phyloP scores from a whole-genome alignment of 2,797 vertebrate genomes.

The Onychomys leucogaster region DNA sequence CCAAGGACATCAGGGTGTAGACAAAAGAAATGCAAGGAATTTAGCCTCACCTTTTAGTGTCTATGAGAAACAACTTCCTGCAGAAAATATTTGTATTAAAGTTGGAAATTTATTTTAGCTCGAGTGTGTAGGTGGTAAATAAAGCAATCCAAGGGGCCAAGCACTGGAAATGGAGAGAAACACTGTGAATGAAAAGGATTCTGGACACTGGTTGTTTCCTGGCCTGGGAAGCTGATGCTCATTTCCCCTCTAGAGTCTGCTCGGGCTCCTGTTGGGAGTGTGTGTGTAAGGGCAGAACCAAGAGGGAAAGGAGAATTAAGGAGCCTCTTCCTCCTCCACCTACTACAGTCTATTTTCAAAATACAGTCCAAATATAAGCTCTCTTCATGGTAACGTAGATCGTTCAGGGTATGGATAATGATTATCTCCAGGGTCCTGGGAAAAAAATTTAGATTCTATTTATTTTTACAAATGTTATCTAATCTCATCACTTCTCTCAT shows the following conservation, averaged over 20 bases:
- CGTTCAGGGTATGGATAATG: not conserved
- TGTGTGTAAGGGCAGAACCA: not conserved
- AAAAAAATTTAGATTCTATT: not conserved
- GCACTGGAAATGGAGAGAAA: not conserved
- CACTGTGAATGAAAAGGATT: not conserved
- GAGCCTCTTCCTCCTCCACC: not conserved
- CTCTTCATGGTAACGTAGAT: not conserved
- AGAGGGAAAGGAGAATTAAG: not conserved
- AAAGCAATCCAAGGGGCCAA: not conserved
- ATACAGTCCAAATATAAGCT: not conserved
- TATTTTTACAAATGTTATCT: constrained; percentile 35
- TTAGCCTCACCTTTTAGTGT: constrained; percentile 74
- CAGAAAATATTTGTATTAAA: constrained; percentile 58
- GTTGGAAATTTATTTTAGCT: constrained; percentile 48
- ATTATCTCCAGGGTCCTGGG: not conserved
- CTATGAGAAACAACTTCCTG: constrained; percentile 59
- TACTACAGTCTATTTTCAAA: not conserved
- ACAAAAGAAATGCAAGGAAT: constrained; percentile 77
- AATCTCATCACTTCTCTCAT: constrained; percentile 31
- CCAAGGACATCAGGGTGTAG: constrained; percentile 77
- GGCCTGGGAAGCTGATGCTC: not conserved
- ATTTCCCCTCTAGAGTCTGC: not conserved
- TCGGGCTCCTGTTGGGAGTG: not conserved
- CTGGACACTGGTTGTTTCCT: not conserved
- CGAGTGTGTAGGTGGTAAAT: constrained; percentile 14